Conservation (phyloP, 2,113 vertebrate species). For the Xiphophorus maculatus region DNA sequence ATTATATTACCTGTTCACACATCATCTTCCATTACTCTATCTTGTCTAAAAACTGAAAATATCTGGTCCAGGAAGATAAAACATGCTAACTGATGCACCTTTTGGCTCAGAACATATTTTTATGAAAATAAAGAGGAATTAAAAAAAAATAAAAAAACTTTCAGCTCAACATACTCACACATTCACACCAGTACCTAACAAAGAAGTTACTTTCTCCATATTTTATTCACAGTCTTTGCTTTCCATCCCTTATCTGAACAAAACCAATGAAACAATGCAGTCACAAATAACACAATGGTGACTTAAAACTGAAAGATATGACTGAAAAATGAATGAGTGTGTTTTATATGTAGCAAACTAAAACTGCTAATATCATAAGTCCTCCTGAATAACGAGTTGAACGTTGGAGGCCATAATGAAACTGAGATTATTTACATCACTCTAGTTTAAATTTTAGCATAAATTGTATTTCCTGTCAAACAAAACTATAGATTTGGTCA, state of each 20-base stretch:
- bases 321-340: slow-evolving; percentile 19
- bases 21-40: not conserved
- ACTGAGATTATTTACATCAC: not conserved
- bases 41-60: not conserved
- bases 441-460: not conserved
- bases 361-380: not conserved
- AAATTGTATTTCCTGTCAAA: not conserved
- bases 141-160: not conserved
- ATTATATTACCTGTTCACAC: not conserved
- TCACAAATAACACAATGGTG: slow-evolving; percentile 1
- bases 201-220: not conserved
- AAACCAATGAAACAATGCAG: not conserved
- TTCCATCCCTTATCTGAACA: not conserved
- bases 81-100: not conserved
- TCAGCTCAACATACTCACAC: not conserved
- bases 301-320: not conserved
- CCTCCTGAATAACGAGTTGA: not conserved
- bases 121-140: not conserved
- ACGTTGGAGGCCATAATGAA: not conserved
- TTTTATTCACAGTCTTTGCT: slow-evolving; percentile 1
- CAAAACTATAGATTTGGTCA: not conserved
- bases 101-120: not conserved
- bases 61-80: not conserved
- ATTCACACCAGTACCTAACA: not conserved
- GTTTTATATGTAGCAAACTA: not conserved